Base-by-base conservation (phyloP, 2,113 vertebrate species). In the Apodemus speciosus region DNA sequence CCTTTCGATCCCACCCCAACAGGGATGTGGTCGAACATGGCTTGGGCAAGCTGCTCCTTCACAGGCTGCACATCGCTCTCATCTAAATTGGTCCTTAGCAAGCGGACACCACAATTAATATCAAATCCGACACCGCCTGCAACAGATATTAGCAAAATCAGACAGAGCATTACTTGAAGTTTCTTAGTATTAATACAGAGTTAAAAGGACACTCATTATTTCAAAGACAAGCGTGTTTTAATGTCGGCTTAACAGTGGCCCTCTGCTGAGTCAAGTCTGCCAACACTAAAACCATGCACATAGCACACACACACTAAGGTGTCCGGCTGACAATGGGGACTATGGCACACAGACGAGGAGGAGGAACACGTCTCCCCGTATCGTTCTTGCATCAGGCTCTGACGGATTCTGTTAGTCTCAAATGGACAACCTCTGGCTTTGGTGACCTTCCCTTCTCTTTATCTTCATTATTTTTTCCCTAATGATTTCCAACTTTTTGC, bases 11-110 rank as follows among this genome's bases (percentile, higher is more conserved):
- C 99, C 0, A 99, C 99, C 0, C 99, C 99, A 14, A 99, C 99
- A 2, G 99, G 99, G 96, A 99, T 99, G 97, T 99, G 99, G 97
- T 99, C 99, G 83, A 99, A 99, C 98, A 99, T 99, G 6, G 99
- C 98, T 96, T 99, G 99, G 43, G 99, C 99, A 0, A 99, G 99
- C 92, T 99, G 99, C 85, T 99, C 99, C 96, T 99, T 99, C 96
- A 99, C 99, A 2, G 99, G 99, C 98, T 99, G 99, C 51, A 99
- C 99, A 11, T 99, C 99, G 0, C 98, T 97, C 97, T 99, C 99
- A 30, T 99, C 99, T 95, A 99, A 97, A 95, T 99, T 99, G 10
- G 99, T 99, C 95, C 99, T 98, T 49, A 99, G 98, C 73, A 99
- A 97, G 51, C 99, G 99, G 23, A 99, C 99, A 5, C 99, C 99